A percentile compares a stretch with the other conserved stretches of the same genome.
Evolutionary conservation across 2,797 vertebrate species (phyloP).

Genomic region (Pangasius sanitwongsei): DNA sequence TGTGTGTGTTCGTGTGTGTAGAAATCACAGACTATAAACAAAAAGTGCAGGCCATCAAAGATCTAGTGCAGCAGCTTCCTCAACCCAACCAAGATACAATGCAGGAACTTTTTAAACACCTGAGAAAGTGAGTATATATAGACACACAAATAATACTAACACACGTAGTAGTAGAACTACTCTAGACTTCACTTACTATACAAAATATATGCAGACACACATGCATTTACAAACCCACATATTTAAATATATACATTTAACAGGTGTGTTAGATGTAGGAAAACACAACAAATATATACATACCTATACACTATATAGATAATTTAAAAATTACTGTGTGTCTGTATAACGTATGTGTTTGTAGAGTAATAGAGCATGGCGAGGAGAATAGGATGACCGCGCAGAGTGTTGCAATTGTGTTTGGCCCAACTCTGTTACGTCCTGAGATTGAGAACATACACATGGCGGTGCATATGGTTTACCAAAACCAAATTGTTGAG

Average conservation of each 20-base stretch:
- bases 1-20: constrained; percentile 55
- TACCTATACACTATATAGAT: background rate
- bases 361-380: constrained; percentile 82
- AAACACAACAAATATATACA: background rate
- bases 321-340: background rate
- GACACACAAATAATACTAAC: background rate
- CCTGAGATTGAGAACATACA: constrained; percentile 85
- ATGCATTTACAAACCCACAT: background rate
- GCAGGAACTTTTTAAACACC: constrained; percentile 84
- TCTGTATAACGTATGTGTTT: constrained; percentile 10
- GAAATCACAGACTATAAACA: constrained; percentile 81
- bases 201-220: background rate
- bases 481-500: constrained; percentile 89
- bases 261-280: background rate
- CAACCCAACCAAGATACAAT: constrained; percentile 87
- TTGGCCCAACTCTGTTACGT: constrained; percentile 84
- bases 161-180: background rate
- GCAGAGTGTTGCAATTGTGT: constrained; percentile 86
- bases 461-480: constrained; percentile 85
- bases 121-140: constrained; percentile 74
- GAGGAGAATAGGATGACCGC: constrained; percentile 85
- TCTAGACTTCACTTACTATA: background rate
- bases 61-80: constrained; percentile 83
- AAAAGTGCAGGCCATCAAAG: constrained; percentile 78
- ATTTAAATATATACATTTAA: background rate